phyloP scores from a whole-genome alignment of 2,113 vertebrate genomes.

The Syngnathus scovelli region DNA sequence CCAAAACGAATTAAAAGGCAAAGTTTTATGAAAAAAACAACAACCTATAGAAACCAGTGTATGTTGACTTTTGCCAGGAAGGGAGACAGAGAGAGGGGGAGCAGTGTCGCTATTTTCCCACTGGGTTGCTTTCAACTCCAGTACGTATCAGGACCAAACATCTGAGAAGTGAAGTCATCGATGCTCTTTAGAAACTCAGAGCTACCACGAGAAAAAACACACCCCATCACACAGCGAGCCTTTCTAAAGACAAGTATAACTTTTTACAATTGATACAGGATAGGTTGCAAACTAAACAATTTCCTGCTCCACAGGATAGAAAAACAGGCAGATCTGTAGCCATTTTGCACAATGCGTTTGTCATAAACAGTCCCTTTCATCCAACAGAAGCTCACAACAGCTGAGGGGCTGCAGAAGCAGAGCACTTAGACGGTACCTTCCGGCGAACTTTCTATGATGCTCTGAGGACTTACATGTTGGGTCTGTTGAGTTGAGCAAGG shows the following conservation, averaged over 20 bases:
- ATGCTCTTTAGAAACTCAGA: conserved; percentile 74
- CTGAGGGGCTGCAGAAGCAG: conserved; percentile 25
- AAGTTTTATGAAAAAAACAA: background rate
- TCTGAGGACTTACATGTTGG: conserved; percentile 42
- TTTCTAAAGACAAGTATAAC: background rate
- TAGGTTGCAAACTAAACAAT: background rate
- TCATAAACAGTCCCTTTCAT: conserved; percentile 40
- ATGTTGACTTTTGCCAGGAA: conserved; percentile 17
- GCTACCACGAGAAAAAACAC: conserved; percentile 65
- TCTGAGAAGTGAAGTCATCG: conserved; percentile 62
- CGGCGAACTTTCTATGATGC: conserved; percentile 43
- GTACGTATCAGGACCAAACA: conserved; percentile 62
- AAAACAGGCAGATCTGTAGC: conserved; percentile 1
- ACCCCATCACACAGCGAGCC: conserved; percentile 7
- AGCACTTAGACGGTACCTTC: conserved; percentile 30
- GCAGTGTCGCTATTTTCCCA: conserved; percentile 42
- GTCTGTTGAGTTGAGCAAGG: conserved; percentile 46
- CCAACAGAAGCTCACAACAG: conserved; percentile 27
- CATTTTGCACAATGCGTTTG: conserved; percentile 4
- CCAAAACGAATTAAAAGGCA: background rate
- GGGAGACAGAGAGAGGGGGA: conserved; percentile 14
- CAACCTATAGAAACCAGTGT: background rate
- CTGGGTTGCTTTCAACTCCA: conserved; percentile 57
- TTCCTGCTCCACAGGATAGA: background rate
- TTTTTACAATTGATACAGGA: background rate